Evolutionary conservation across 2,888 invertebrate genomes (phyloP).

Genomic region (Leucoma salicis): DNA sequence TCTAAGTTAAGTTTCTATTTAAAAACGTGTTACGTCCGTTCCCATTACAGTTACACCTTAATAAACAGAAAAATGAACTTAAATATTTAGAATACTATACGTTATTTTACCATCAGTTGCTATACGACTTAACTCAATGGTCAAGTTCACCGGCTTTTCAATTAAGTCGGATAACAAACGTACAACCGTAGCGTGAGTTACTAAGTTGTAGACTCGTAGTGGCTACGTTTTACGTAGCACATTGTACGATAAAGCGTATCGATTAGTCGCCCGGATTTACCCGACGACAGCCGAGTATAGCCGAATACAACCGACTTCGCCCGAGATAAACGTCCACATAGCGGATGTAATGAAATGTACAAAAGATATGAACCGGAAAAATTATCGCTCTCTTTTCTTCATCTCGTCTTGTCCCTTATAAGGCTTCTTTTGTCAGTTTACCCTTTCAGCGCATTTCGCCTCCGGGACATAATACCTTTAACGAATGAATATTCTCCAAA

Average conservation of each 20-base stretch:
- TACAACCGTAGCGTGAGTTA: conserved; percentile 61
- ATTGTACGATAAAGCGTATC: conserved; percentile 64
- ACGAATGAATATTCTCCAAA: conserved; percentile 55
- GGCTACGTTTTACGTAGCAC: conserved; percentile 64
- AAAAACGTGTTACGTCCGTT: too few species aligned
- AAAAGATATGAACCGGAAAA: conserved; percentile 81
- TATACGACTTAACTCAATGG: conserved; percentile 27
- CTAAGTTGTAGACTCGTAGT: conserved; percentile 62
- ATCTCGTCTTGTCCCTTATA: conserved; percentile 66
- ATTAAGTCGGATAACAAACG: conserved; percentile 44
- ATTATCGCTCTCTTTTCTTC: conserved; percentile 77
- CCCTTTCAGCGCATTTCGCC: conserved; percentile 58
- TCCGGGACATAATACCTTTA: conserved; percentile 39
- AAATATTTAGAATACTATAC: too few species aligned
- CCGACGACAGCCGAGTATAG: conserved; percentile 50
- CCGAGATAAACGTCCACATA: conserved; percentile 62
- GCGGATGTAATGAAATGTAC: conserved; percentile 81
- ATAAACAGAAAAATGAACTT: too few species aligned
- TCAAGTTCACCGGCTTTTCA: conserved; percentile 53
- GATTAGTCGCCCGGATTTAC: conserved; percentile 62
- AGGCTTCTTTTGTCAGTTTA: conserved; percentile 62
- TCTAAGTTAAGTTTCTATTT: too few species aligned
- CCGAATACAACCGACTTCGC: conserved; percentile 53
- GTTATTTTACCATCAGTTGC: too few species aligned
- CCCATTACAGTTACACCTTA: too few species aligned